Base-by-base conservation (phyloP, 37 sponge, comb jelly and placozoan species). In the Halisarca cf. caerulea region DNA sequence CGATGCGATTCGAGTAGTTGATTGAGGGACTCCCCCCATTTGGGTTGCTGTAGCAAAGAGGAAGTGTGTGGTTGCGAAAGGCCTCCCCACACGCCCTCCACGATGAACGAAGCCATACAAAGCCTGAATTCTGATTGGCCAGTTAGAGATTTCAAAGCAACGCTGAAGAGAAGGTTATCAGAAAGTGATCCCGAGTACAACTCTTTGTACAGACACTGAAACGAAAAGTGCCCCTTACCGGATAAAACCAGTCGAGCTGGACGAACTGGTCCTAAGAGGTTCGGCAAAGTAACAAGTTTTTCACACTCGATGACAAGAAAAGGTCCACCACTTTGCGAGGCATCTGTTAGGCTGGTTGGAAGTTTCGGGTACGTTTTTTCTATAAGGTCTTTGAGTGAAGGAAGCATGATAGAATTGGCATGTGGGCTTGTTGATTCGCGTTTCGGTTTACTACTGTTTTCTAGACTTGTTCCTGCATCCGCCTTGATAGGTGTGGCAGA, bases 241-340 rank as follows among this genome's bases (percentile, higher is more conserved):
- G 57, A 80, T 20, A 80, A 36, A 1, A 80, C 59, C 34, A 80
- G 54, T 3, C 80, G 54, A 54, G 59, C 58, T 36, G 80, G 80
- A 14, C 58, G 54, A 34, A 80, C 59, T 28, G 80, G 80, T 33
- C 80, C 80, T 28, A 69, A 34, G 27, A 80, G 54, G 58, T 55
- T 55, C 33, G 80, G 80, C 28, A 80, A 36, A 14, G 54, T 80
- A 8, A 58, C 80, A 24, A 55, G 59, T 3, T 36, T 30, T 51
- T 80, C 80, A 80, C 80, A 80, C 27, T 51, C 58, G 35, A 80
- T 80, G 3, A 80, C 57, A 25, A 80, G 80, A 15, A 35, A 69
- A 32, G 27, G 27, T 15, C 33, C 36, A 28, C 32, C 32, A n/a
- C n/a, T n/a, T 20, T 69, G 35, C 32, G 27, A 32, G 27, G 36